These are phyloP conservation scores for Xiphorhynchus erythropygius DNA, from an alignment of 2,797 vertebrate genomes.

Conservation along the genomic window DNA sequence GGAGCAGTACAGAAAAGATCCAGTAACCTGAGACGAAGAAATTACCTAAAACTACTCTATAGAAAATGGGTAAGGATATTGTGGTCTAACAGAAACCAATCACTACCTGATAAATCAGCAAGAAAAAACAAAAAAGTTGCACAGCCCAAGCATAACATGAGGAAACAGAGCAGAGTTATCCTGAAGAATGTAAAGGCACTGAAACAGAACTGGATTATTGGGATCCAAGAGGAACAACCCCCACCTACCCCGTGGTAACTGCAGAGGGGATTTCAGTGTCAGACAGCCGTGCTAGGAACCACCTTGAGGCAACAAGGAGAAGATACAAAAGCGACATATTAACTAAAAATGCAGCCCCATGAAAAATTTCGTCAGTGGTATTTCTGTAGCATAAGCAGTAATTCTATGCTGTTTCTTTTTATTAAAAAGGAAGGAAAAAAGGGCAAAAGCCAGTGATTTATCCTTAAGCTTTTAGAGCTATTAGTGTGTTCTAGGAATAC, in stretches of 20 bases:
- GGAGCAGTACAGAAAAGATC: neutral
- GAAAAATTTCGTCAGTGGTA: neutral
- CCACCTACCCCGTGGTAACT: neutral
- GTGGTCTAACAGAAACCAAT: neutral
- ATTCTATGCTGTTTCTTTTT: neutral
- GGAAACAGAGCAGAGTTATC: neutral
- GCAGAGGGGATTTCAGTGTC: neutral
- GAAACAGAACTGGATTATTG: neutral
- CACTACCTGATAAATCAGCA: neutral
- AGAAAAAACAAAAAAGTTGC: neutral
- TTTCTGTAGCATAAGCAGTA: neutral
- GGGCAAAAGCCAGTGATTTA: neutral
- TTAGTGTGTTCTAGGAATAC: neutral
- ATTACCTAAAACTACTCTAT: neutral
- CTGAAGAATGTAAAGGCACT: neutral
- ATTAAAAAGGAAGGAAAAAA: neutral
- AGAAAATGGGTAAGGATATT: neutral
- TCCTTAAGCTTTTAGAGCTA: neutral
- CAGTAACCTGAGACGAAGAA: neutral
- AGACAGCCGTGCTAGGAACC: neutral
- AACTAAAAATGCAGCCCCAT: neutral
- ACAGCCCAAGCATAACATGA: neutral
- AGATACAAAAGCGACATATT: neutral
- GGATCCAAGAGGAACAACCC: neutral
- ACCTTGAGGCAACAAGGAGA: neutral